A percentile compares a stretch with the other conserved stretches of the same genome.
phyloP scores from a whole-genome alignment of 2,113 vertebrate genomes.

The Pluvianellus socialis region DNA sequence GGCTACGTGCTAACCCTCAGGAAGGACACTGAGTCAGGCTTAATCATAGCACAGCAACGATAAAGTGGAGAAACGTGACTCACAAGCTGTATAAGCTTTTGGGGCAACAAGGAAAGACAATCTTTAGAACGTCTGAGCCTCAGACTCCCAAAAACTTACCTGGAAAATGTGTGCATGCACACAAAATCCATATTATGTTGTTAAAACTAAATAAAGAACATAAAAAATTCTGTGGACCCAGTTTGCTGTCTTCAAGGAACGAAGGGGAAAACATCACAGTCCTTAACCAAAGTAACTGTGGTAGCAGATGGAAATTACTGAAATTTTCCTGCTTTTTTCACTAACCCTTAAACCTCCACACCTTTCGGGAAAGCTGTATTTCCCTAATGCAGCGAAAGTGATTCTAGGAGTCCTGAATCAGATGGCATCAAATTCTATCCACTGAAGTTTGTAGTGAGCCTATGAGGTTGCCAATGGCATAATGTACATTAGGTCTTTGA shows the following conservation, averaged over 20 bases:
- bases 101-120: background rate
- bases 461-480: background rate
- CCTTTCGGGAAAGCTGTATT: background rate
- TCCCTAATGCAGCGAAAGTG: background rate
- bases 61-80: background rate
- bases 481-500: background rate
- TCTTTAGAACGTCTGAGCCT: background rate
- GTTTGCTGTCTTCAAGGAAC: background rate
- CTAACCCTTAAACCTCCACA: background rate
- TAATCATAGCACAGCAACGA: background rate
- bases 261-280: rapidly evolving
- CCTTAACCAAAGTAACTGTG: background rate
- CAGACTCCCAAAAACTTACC: background rate
- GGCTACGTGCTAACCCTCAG: background rate
- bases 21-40: background rate
- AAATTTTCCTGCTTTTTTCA: background rate
- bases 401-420: background rate
- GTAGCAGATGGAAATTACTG: background rate
- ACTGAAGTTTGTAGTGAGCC: background rate
- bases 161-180: background rate
- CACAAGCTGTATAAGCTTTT: background rate
- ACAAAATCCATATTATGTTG: background rate
- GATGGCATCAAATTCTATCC: background rate
- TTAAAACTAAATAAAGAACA: background rate
- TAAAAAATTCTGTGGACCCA: background rate